phyloP scores from a whole-genome alignment of 2,888 invertebrate species.

The Protophormia terraenovae region DNA sequence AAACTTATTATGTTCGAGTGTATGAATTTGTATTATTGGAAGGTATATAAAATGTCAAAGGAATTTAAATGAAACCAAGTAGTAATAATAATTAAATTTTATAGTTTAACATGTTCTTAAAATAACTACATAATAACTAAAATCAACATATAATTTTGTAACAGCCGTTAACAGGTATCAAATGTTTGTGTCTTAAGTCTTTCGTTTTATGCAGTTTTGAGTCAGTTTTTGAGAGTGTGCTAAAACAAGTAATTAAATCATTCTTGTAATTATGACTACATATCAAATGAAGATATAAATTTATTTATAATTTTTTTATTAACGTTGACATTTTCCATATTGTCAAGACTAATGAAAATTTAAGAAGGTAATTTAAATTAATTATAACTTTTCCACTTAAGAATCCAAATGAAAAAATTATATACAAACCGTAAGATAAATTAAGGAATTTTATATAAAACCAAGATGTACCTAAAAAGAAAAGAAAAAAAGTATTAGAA shows the following conservation, averaged over 20 bases:
- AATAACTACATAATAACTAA: conserved; percentile 17
- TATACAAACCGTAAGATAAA: neutral
- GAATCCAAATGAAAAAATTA: neutral
- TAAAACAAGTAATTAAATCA: conserved; percentile 10
- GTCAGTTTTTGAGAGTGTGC: too few species aligned
- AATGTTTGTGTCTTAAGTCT: conserved; percentile 31
- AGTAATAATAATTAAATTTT: conserved; percentile 49
- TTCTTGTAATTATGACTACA: conserved; percentile 1
- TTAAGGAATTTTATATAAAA: too few species aligned
- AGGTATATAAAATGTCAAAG: neutral
- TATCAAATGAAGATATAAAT: conserved; percentile 16
- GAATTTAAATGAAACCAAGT: conserved; percentile 1
- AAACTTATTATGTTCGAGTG: too few species aligned
- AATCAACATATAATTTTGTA: neutral
- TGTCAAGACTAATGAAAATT: conserved; percentile 48
- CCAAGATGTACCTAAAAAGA: neutral
- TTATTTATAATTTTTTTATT: neutral
- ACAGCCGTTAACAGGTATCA: neutral
- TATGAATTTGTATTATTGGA: too few species aligned
- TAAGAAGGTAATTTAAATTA: conserved; percentile 26
- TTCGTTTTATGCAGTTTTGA: too few species aligned
- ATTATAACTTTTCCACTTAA: neutral
- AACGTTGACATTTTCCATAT: neutral
- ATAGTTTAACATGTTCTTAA: conserved; percentile 24
- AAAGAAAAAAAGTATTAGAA: neutral